Conservation (phyloP, 2,113 vertebrate genomes). For the Apistogramma diplotaenia region DNA sequence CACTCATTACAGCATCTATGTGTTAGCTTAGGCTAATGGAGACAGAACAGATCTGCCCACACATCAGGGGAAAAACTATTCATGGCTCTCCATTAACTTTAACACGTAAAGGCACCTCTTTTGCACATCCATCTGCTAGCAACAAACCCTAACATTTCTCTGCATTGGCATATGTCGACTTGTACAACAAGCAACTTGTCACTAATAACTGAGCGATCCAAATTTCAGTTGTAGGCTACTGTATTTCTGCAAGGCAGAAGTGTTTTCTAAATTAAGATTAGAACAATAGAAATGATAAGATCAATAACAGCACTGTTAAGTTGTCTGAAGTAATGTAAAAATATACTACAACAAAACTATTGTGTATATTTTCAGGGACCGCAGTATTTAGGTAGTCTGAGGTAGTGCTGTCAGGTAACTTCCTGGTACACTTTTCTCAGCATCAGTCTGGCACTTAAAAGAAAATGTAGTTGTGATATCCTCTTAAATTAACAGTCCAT, state of each 20-base stretch:
- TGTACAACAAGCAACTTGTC: neutral
- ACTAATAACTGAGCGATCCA: neutral
- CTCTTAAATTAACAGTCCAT: neutral
- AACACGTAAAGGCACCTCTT: neutral
- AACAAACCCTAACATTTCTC: neutral
- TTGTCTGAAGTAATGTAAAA: neutral
- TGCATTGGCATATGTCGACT: neutral
- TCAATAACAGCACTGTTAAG: neutral
- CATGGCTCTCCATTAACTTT: neutral
- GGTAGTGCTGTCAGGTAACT: neutral
- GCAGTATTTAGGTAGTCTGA: neutral
- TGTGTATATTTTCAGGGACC: neutral
- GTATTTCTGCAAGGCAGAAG: neutral
- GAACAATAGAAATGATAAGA: neutral
- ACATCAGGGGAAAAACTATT: neutral
- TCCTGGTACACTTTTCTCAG: neutral
- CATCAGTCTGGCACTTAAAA: neutral
- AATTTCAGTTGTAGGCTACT: neutral
- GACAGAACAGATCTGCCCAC: neutral
- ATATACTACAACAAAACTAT: neutral
- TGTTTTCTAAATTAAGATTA: neutral
- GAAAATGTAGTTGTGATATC: neutral
- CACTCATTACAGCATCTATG: neutral
- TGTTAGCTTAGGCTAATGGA: neutral
- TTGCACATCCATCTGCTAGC: neutral